Base-by-base conservation (phyloP, 2,888 invertebrate genomes). In the Tachina fera region DNA sequence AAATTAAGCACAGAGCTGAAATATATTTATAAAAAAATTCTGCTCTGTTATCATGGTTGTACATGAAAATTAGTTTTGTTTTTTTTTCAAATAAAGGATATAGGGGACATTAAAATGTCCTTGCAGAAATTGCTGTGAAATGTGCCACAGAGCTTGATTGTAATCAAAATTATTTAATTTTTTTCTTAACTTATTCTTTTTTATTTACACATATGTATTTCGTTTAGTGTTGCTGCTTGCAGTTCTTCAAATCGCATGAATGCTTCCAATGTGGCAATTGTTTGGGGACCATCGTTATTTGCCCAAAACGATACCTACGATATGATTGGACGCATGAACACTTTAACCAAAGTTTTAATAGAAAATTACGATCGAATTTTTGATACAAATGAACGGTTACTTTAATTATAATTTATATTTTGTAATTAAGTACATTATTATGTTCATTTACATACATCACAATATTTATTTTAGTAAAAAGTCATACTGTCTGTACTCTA, bases 201-300 rank as follows among this genome's bases (percentile, higher is more conserved):
- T 31, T 1, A 31, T 31, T 31, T 31, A 6, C 31, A 31, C n/a
- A n/a, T n/a, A n/a, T n/a, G n/a, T 31, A 31, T 71, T 49, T 82
- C 41, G 11, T n/a, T 41, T 86, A 93, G 93, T 70, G 92, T 93
- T 83, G 93, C 92, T 43, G 90, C 90, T 19, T 89, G 90, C 71
- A 90, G 91, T 87, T 84, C 87, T 19, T 90, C 90, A 68, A 93
- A 93, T 89, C 91, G 93, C 16, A 93, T 93, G 93, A 92, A 92
- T 67, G 91, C 93, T 77, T 92, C 92, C n/a, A 93, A 93, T 88
- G 80, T 93, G 88, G 93, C 93, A 56, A 93, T 93, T 70, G 92
- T 93, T 19, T 93, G 93, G 93, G 93, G 93, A 9, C 92, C 93
- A 6, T 92, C 93, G 56, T 88, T 93, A 63, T 87, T 93, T 75